Base-by-base conservation (phyloP, 2,888 invertebrate species). In the Linyphia triangularis region DNA sequence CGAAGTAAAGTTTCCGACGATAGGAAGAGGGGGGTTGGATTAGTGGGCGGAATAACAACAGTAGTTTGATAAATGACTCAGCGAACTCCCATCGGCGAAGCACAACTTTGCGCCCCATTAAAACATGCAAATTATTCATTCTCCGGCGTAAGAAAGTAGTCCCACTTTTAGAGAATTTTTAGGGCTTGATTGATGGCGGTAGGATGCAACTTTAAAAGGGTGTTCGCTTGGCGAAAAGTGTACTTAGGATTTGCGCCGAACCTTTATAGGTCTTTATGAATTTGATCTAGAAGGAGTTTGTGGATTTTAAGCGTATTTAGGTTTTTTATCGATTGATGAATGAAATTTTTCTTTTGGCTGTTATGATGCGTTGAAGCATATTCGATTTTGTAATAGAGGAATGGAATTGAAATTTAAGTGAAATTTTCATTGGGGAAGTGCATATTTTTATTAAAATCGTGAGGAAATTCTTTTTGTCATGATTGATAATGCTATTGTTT, bases 81-180 rank as follows among this genome's bases (percentile, higher is more conserved):
- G 43, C 63, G 61, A 85, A 79, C 85, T 85, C 78, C 63, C 84
- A 85, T 59, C 77, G 75, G 67, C 67, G 77, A 40, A 77, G 75
- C 84, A 75, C 84, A 85, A 70, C 78, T 78, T 85, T 85, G 72
- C 72, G 85, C 78, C 72, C 72, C 67, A 78, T 78, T 78, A 78
- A 85, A 85, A 78, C 85, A 85, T 85, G 85, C 72, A 79, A 85
- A 85, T 85, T 78, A 85, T 85, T 85, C 85, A 85, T 85, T 63
- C 85, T 51, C 28, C 63, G 10, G 78, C 78, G 85, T 78, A 78
- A 79, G 78, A 63, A 79, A 85, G 72, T 79, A 79, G 70, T 82
- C 79, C 70, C 84, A 67, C 78, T 77, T 77, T 85, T 70, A 61
- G 63, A 57, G 65, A 72, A 81, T 83, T 83, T 83, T 83, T 83